These are phyloP conservation scores for Tychaedon coryphoeus DNA, from an alignment of 2,113 vertebrate species.

Conservation along the genomic window DNA sequence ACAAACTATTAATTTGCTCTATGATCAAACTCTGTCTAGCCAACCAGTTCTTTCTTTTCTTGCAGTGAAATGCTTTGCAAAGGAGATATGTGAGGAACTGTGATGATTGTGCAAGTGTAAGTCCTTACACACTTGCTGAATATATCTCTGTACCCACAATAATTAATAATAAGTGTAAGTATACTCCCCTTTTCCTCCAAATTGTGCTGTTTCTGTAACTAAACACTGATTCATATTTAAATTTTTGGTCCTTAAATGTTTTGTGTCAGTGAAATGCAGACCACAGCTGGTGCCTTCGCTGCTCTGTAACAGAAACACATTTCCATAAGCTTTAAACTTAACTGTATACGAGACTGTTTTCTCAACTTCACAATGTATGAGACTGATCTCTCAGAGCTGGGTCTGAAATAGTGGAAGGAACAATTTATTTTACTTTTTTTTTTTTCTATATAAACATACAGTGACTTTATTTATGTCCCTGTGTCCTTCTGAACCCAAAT, in stretches of 20 bases:
- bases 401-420: background rate
- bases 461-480: background rate
- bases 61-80: background rate
- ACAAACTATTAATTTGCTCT: background rate
- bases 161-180: background rate
- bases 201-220: background rate
- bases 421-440: background rate
- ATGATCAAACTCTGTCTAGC: background rate
- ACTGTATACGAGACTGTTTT: background rate
- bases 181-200: background rate
- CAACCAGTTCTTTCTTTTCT: background rate
- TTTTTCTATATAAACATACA: background rate
- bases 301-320: background rate
- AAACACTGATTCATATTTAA: background rate
- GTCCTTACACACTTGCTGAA: background rate
- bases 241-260: background rate
- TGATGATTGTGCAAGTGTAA: accelerated
- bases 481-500: background rate
- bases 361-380: background rate
- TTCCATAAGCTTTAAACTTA: background rate
- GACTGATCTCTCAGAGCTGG: background rate
- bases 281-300: background rate
- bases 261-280: background rate
- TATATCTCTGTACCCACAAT: background rate
- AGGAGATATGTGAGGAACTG: accelerated